Conservation (phyloP, 23 tunicate species). For the Halocynthia roretzi region DNA sequence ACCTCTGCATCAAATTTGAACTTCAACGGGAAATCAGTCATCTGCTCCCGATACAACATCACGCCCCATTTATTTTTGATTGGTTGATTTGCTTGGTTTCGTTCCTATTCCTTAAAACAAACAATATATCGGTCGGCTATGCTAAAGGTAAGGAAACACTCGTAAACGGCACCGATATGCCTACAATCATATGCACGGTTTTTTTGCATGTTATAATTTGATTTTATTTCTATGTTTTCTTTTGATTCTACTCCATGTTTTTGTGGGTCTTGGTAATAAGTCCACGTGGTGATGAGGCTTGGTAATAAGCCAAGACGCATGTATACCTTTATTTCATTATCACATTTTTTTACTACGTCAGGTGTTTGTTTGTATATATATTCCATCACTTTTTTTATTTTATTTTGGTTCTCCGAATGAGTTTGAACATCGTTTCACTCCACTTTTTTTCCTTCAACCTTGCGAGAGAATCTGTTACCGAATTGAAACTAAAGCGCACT, state of each 20-base stretch:
- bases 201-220: background rate
- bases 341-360: no score
- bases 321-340: no score
- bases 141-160: background rate
- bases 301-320: conserved; percentile 14
- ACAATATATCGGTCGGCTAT: background rate
- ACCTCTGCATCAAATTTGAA: background rate
- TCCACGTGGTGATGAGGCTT: conserved; percentile 19
- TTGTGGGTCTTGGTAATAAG: conserved; percentile 35
- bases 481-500: no score
- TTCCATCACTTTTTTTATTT: no score
- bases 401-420: no score
- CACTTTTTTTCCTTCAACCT: no score
- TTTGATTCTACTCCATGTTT: background rate
- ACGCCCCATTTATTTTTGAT: background rate
- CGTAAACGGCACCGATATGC: background rate
- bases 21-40: background rate
- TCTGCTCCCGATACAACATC: background rate
- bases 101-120: background rate
- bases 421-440: no score
- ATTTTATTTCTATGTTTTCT: background rate
- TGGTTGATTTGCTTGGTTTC: background rate
- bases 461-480: no score
- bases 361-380: no score
- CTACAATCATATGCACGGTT: conserved; percentile 20